A percentile compares a stretch with the other conserved stretches of the same genome.
phyloP scores from a whole-genome alignment of 2,888 invertebrate species.

The Dromius quadrimaculatus region DNA sequence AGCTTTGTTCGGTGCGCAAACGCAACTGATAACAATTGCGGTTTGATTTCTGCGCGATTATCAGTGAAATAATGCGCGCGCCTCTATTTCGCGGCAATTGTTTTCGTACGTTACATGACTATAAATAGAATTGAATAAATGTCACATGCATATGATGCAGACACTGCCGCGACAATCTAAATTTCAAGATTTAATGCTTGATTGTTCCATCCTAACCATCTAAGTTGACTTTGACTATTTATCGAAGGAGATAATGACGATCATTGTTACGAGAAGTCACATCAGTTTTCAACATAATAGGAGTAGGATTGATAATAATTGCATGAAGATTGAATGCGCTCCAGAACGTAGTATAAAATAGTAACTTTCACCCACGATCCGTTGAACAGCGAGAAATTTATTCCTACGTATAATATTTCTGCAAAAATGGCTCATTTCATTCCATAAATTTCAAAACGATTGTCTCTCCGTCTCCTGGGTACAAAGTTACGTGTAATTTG shows the following conservation, averaged over 20 bases:
- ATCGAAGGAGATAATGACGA: not conserved
- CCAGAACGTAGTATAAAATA: too few relatives aligned
- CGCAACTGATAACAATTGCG: conserved; percentile 9
- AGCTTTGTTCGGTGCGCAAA: conserved; percentile 10
- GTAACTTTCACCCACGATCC: too few relatives aligned
- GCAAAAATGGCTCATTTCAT: too few relatives aligned
- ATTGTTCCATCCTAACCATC: conserved; percentile 32
- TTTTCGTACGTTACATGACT: conserved; percentile 40
- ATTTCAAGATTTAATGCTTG: conserved; percentile 20
- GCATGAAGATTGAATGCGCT: too few relatives aligned
- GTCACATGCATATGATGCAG: conserved; percentile 39
- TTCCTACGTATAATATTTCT: too few relatives aligned
- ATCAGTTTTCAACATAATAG: too few relatives aligned
- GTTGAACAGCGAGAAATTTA: too few relatives aligned
- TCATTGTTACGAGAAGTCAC: too few relatives aligned
- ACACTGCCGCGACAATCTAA: conserved; percentile 24
- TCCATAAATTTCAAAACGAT: too few relatives aligned
- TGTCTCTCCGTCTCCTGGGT: too few relatives aligned
- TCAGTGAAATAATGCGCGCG: conserved; percentile 35
- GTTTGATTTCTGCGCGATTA: conserved; percentile 22
- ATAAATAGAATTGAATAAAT: conserved; percentile 46
- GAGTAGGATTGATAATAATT: too few relatives aligned
- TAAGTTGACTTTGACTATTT: conserved; percentile 6
- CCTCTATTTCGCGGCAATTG: conserved; percentile 28
- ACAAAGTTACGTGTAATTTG: conserved; percentile 4